These are phyloP conservation scores for Ptilorrhoa leucosticta DNA, from an alignment of 2,113 vertebrate species.

Conservation along the genomic window DNA sequence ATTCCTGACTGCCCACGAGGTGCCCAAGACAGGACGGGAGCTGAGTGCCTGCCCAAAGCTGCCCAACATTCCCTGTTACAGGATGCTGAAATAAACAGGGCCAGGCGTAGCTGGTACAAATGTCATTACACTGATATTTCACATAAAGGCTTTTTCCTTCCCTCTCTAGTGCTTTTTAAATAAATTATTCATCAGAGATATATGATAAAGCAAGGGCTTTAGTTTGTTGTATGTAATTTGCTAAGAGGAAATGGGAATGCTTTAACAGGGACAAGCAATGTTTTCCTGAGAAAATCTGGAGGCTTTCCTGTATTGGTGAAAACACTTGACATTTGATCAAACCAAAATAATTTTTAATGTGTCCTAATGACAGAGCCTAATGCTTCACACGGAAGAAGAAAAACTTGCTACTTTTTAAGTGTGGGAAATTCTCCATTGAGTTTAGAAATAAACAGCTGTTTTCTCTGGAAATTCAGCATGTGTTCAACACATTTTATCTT, in stretches of 20 bases:
- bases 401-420: not conserved
- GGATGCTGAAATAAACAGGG: rapidly evolving
- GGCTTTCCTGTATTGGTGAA: not conserved
- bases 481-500: not conserved
- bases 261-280: not conserved
- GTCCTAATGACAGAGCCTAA: not conserved
- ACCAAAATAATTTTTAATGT: not conserved
- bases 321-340: not conserved
- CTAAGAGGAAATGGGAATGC: not conserved
- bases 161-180: not conserved
- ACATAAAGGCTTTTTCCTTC: not conserved
- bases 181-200: not conserved
- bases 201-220: not conserved
- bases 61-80: not conserved
- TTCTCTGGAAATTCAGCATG: not conserved
- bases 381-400: not conserved
- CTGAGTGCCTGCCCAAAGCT: not conserved
- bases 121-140: not conserved
- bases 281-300: not conserved
- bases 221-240: not conserved
- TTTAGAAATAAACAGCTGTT: not conserved
- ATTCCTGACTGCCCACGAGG: not conserved
- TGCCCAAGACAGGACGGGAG: not conserved
- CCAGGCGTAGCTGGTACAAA: not conserved
- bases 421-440: not conserved